These are phyloP conservation scores for Formicarius rufipectus DNA, from an alignment of 2,113 vertebrate species.

Conservation along the genomic window DNA sequence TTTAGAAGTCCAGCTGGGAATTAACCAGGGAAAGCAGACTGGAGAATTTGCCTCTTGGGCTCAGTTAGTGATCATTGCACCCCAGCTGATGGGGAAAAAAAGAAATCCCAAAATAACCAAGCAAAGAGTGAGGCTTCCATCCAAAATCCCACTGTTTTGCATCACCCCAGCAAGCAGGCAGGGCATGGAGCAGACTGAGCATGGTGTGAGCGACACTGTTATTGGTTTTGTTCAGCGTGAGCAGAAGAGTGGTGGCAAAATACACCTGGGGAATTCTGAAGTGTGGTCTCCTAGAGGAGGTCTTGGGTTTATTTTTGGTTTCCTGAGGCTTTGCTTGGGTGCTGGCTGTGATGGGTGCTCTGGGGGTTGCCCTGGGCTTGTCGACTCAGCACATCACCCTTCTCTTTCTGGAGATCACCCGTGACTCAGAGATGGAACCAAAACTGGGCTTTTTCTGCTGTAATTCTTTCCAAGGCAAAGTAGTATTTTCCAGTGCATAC, in stretches of 20 bases:
- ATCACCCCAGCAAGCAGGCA: background rate
- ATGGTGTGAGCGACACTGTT: accelerated
- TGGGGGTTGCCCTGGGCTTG: background rate
- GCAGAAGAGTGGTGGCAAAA: background rate
- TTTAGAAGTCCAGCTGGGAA: background rate
- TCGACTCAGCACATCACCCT: accelerated
- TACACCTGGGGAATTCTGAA: background rate
- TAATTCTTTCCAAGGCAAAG: background rate
- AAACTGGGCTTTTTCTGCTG: background rate
- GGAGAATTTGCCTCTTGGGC: background rate
- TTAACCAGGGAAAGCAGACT: background rate
- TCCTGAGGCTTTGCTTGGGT: background rate
- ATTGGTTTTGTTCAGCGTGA: background rate
- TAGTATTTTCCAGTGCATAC: background rate
- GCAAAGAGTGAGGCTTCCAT: accelerated
- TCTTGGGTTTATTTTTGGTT: background rate
- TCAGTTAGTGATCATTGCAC: background rate
- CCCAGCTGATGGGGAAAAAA: background rate
- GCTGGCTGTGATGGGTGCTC: accelerated
- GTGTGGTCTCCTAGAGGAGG: background rate
- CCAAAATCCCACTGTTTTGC: accelerated
- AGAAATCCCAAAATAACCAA: background rate
- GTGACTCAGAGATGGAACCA: background rate
- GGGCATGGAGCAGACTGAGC: accelerated
- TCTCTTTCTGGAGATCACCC: background rate